These are phyloP conservation scores for Ophiodon elongatus DNA, from an alignment of 2,113 vertebrate species.

Conservation along the genomic window DNA sequence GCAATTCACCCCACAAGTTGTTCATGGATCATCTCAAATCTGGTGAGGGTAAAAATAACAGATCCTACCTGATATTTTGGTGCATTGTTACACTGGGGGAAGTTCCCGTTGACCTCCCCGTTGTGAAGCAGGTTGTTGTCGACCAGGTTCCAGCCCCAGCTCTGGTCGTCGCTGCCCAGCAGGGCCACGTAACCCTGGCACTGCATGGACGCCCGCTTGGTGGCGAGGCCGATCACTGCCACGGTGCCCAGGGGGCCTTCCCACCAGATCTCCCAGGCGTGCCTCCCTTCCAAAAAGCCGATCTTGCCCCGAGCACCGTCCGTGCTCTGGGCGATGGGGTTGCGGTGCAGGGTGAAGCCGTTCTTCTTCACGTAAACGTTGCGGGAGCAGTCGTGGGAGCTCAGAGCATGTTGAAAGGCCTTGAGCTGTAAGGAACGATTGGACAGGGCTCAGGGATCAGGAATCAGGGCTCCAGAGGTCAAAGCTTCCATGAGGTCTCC, in stretches of 20 bases:
- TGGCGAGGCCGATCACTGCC: constrained; percentile 97
- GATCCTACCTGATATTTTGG: constrained; percentile 96
- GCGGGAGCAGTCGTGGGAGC: constrained; percentile 97
- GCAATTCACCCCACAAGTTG: neutral
- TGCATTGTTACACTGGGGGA: constrained; percentile 98
- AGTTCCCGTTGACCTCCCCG: constrained; percentile 97
- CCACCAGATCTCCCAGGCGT: constrained; percentile 99
- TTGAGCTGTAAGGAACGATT: constrained; percentile 85
- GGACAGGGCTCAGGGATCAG: too few relatives aligned
- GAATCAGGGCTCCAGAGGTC: neutral
- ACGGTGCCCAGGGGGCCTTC: constrained; percentile 98
- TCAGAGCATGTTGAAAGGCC: constrained; percentile 95
- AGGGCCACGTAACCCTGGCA: constrained; percentile 98
- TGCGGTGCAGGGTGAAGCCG: constrained; percentile 97
- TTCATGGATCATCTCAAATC: neutral
- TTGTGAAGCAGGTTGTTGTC: constrained; percentile 99
- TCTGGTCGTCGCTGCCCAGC: constrained; percentile 97
- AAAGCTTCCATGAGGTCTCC: neutral
- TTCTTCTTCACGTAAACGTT: constrained; percentile 99
- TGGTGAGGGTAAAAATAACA: neutral
- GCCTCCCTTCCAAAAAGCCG: constrained; percentile 96
- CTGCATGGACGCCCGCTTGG: constrained; percentile 96
- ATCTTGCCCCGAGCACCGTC: constrained; percentile 98
- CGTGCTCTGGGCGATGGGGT: constrained; percentile 98
- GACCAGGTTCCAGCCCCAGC: constrained; percentile 99